Evolutionary conservation across 2,797 vertebrate species (phyloP), one percentile per base, ranked within the genome.

Genomic region (Chelon labrosus): DNA sequence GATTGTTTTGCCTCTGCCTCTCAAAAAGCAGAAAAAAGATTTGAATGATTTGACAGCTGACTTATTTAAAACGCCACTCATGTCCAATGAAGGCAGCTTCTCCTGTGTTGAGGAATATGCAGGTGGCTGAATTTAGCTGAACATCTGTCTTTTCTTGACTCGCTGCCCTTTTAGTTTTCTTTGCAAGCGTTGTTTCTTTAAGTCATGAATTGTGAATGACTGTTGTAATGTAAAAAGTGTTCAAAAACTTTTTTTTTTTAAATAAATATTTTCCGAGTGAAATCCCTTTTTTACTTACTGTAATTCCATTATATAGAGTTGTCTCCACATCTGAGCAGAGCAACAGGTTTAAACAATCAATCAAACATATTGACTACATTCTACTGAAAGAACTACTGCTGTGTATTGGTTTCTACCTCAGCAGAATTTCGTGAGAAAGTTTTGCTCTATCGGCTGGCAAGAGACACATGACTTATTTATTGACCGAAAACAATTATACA

Each of bases 31-130:
- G 39, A 38, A 54, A 62, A 65, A 74, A 4, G 61, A 79, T 75
- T 77, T 80, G 85, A 79, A 89, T 85, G 73, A 82, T 84, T 75
- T 86, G 77, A 82, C 77, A 84, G 84, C 74, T 74, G 69, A 80
- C 69, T 85, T 72, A 68, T 81, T 83, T 75, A 66, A 77, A 86
- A 44, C 73, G 77, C 70, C 71, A 63, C 52, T 86, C 70, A 46
- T 63, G 52, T 71, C 35, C 65, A 25, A 27, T 44, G 47, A 59
- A 7, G 16, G 13, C 67, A 52, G 71, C 41, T 49, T 59, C 66
- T 57, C 55, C 65, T 19, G 41, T 64, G 65, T 51, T 49, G 59
- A 70, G 38, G 27, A 58, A 72, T 11, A 60, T 31, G 62, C 76
- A 84, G 70, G 25, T 77, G 77, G 12, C 65, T 64, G 47, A 58